A percentile compares a stretch with the other conserved stretches of the same genome.
phyloP scores from a whole-genome alignment of 2,797 vertebrate species.

The Oreortyx pictus region DNA sequence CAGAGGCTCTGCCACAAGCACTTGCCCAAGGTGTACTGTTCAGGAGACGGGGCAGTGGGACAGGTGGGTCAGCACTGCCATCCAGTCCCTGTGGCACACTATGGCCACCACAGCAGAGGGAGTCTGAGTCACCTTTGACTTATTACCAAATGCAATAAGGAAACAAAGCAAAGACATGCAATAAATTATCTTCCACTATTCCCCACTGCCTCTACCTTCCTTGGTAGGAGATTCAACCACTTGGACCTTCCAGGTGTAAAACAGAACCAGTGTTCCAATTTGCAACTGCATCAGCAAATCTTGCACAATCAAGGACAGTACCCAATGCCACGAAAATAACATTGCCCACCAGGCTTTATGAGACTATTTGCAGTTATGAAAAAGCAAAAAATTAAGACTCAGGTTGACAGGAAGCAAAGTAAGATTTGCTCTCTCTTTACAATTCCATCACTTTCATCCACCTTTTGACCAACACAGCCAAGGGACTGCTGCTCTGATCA shows the following conservation, averaged over 20 bases:
- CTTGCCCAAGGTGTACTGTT: slow-evolving; percentile 8
- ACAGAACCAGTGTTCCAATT: slow-evolving; percentile 33
- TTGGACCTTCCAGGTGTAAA: slow-evolving; percentile 6
- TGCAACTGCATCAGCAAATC: not conserved
- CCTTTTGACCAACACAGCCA: slow-evolving; percentile 58
- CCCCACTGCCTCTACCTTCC: not conserved
- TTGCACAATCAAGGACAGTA: not conserved
- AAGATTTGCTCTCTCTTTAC: slow-evolving; percentile 55
- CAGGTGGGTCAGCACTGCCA: not conserved
- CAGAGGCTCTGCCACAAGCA: slow-evolving; percentile 14
- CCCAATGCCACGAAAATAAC: not conserved
- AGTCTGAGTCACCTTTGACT: slow-evolving; percentile 37
- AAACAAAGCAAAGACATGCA: not conserved
- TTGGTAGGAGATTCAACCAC: not conserved
- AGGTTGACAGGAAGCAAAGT: slow-evolving; percentile 18
- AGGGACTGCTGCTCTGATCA: slow-evolving; percentile 42
- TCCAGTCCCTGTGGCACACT: not conserved
- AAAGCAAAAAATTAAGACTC: slow-evolving; percentile 39
- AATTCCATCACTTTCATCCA: slow-evolving; percentile 45
- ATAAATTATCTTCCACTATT: slow-evolving; percentile 44
- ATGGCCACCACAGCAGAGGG: not conserved
- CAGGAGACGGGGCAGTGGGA: not conserved
- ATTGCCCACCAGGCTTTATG: not conserved
- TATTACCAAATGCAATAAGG: slow-evolving; percentile 22
- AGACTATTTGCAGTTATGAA: slow-evolving; percentile 7